These are phyloP conservation scores for Python bivittatus DNA, from an alignment of 2,113 vertebrate species.

Conservation along the genomic window DNA sequence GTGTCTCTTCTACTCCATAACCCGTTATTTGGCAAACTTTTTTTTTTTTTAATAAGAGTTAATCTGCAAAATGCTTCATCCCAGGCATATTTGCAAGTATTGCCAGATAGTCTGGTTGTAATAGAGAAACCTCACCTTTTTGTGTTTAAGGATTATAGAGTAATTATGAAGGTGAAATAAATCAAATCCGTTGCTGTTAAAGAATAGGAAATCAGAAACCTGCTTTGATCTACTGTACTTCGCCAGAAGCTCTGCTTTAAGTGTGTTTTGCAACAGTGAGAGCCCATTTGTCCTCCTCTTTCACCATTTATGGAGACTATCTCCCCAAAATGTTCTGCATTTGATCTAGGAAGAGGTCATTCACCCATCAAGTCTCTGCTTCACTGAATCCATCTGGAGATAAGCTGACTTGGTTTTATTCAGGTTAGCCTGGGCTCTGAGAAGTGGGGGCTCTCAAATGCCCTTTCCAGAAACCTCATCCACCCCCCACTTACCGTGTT, in stretches of 20 bases:
- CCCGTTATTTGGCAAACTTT: background rate
- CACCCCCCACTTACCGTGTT: background rate
- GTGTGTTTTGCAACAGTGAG: background rate
- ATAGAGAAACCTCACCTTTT: background rate
- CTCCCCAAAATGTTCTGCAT: background rate
- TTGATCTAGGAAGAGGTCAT: background rate
- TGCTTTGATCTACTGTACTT: background rate
- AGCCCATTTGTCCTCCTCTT: background rate
- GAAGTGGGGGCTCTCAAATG: background rate
- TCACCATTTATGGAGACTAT: background rate
- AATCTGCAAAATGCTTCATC: background rate
- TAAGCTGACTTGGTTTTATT: background rate
- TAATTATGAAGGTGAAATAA: background rate
- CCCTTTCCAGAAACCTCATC: background rate
- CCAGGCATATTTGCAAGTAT: background rate
- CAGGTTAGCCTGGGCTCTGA: too few species aligned
- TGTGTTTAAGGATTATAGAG: background rate
- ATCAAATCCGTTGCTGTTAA: background rate
- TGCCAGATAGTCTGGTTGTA: background rate
- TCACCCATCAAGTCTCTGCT: background rate
- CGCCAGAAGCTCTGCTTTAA: background rate
- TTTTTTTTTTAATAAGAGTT: background rate
- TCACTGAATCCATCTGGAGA: background rate
- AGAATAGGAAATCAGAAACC: background rate
- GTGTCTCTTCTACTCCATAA: background rate